Evolutionary conservation across 2,888 invertebrate species (phyloP).

Genomic region (Papilio protenor): DNA sequence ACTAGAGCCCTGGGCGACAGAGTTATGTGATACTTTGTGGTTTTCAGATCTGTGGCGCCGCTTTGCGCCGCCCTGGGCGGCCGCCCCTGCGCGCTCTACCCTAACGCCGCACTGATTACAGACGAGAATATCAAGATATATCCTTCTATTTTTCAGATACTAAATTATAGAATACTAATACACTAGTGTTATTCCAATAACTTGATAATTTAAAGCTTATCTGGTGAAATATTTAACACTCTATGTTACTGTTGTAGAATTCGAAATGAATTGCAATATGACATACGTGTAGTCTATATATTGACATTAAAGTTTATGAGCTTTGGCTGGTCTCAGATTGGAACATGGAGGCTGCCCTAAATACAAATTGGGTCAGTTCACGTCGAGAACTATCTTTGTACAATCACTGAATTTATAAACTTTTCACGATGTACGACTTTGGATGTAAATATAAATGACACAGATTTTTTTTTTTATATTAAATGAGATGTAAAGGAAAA

Average conservation of each 20-base stretch:
- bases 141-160: too few relatives aligned
- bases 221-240: too few relatives aligned
- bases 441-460: not conserved
- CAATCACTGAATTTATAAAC: constrained; percentile 15
- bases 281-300: not conserved
- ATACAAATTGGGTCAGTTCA: constrained; percentile 30
- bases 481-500: not conserved
- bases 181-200: too few relatives aligned
- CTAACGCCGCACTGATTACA: too few relatives aligned
- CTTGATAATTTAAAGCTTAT: too few relatives aligned
- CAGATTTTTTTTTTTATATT: too few relatives aligned
- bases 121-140: too few relatives aligned
- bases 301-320: constrained; percentile 17
- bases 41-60: too few relatives aligned
- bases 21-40: not conserved
- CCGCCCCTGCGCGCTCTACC: too few relatives aligned
- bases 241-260: not conserved
- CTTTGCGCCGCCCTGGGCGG: too few relatives aligned
- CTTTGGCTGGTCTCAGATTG: constrained; percentile 15
- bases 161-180: too few relatives aligned
- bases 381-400: constrained; percentile 23
- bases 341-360: not conserved
- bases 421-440: not conserved
- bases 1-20: not conserved
- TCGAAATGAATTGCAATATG: not conserved